phyloP scores from a whole-genome alignment of 1,140 invertebrate species.

The Odontomachus brunneus region DNA sequence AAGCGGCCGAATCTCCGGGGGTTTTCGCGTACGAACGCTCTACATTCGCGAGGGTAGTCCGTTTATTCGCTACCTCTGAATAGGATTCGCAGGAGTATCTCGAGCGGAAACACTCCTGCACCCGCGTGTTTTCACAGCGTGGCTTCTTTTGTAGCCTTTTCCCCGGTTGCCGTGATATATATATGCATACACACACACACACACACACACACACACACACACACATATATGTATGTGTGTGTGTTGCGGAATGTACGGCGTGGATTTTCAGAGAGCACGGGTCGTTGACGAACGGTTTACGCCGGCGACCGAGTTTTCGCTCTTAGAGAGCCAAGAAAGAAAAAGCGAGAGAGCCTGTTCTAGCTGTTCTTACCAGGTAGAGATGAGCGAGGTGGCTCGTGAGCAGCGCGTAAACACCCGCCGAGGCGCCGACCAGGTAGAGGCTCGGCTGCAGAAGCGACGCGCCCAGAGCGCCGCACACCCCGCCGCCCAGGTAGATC shows the following conservation, averaged over 20 bases:
- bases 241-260: not conserved
- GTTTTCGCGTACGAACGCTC: not conserved
- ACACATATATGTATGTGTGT: too few species aligned
- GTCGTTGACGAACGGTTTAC: not conserved
- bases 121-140: not conserved
- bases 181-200: too few species aligned
- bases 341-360: not conserved
- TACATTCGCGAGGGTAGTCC: not conserved
- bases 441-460: conserved; percentile 92
- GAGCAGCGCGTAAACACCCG: conserved; percentile 97
- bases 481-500: conserved; percentile 90
- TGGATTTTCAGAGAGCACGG: not conserved
- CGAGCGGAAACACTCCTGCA: conserved; percentile 12
- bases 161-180: not conserved
- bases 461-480: conserved; percentile 90
- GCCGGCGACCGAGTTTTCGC: not conserved
- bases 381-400: conserved; percentile 96
- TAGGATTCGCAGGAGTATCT: conserved; percentile 21
- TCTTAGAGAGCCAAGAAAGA: not conserved
- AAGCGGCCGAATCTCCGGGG: not conserved
- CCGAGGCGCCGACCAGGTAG: conserved; percentile 95
- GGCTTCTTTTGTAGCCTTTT: conserved; percentile 26
- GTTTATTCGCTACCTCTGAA: conserved; percentile 13
- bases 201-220: too few species aligned
- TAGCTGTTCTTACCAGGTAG: conserved; percentile 90